A percentile compares a stretch with the other conserved stretches of the same genome.
Conservation (phyloP, 1,140 invertebrate species). For the Drosophila novamexicana region DNA sequence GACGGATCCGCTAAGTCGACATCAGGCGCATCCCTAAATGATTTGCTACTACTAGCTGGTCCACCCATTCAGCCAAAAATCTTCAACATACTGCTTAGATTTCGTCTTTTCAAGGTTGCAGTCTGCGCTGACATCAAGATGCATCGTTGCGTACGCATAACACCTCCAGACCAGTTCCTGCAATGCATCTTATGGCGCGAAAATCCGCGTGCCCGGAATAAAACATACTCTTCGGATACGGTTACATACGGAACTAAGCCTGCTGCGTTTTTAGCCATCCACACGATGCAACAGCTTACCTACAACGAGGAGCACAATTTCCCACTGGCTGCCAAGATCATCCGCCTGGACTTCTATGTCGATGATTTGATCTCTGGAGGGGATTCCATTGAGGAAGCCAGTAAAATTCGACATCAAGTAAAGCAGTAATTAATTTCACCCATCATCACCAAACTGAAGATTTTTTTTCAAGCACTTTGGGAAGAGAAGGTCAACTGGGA, state of each 20-base stretch:
- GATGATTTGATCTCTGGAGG: conserved; percentile 80
- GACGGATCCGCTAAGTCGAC: conserved; percentile 38
- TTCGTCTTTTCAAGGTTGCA: conserved; percentile 58
- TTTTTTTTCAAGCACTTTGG: too few relatives aligned
- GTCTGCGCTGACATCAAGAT: conserved; percentile 42
- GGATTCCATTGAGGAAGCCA: conserved; percentile 46
- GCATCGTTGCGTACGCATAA: conserved; percentile 34
- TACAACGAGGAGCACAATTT: conserved; percentile 11
- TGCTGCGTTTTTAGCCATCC: conserved; percentile 63
- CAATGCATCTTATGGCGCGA: neutral
- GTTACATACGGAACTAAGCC: conserved; percentile 71
- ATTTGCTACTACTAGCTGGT: too few relatives aligned
- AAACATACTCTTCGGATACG: conserved; percentile 42
- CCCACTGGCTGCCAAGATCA: conserved; percentile 44
- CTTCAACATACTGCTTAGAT: conserved; percentile 76
- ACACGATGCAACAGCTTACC: conserved; percentile 1
- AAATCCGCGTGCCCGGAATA: neutral
- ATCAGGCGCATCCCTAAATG: neutral
- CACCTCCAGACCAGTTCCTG: conserved; percentile 4
- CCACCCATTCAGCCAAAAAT: conserved; percentile 36
- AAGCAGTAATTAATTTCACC: neutral
- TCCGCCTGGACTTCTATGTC: conserved; percentile 74
- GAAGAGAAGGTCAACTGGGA: too few relatives aligned
- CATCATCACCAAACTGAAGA: too few relatives aligned
- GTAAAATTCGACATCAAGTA: conserved; percentile 28